Base-by-base conservation (phyloP, 2,797 vertebrate species). In the Bradypus variegatus region DNA sequence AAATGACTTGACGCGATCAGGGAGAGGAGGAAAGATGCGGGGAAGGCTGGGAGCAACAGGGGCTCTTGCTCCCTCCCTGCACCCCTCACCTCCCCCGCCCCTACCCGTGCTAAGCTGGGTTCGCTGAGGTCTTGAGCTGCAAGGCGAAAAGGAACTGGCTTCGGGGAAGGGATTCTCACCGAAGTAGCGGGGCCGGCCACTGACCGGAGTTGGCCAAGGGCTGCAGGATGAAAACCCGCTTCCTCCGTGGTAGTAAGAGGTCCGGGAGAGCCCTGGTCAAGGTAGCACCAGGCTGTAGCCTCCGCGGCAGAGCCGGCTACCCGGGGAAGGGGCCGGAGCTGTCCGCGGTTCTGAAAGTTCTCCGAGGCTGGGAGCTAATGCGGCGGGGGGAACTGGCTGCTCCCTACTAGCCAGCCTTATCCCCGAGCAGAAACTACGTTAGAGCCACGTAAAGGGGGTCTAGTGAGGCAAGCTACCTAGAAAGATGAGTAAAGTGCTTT, bases 331-430 rank as follows among this genome's bases (percentile, higher is more conserved):
- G 8, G 58, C 8, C 23, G 83, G 55, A 33, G 84, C 97, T 97
- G 96, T 97, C 96, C 97, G 14, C 1, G 96, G 97, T 97, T 78
- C 97, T 97, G 97, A 97, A 97, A 76, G 94, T 94, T 94, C 91
- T 81, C 25, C 2, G 31, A 2, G 23, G 12, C 48, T 4, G 31
- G 14, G 13, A 73, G 33, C 45, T 89, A 15, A 38, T 23, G 1
- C 6, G 7, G 4, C 58, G 38, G 15, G 0, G 15, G 58, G 10
- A 83, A 62, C 31, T 45, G 41, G 50, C 45, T 36, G 50, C 41
- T 10, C 21, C 3, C 21, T 0, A 10, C 53, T 11, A 21, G 65
- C 55, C 77, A 58, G 55, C 76, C 8, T 76, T 84, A 31, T 62
- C 50, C 58, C 19, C 14, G 5, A 70, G 23, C 33, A 75, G 50